phyloP scores from a whole-genome alignment of 1,140 invertebrate species.

The Ericerus pela region DNA sequence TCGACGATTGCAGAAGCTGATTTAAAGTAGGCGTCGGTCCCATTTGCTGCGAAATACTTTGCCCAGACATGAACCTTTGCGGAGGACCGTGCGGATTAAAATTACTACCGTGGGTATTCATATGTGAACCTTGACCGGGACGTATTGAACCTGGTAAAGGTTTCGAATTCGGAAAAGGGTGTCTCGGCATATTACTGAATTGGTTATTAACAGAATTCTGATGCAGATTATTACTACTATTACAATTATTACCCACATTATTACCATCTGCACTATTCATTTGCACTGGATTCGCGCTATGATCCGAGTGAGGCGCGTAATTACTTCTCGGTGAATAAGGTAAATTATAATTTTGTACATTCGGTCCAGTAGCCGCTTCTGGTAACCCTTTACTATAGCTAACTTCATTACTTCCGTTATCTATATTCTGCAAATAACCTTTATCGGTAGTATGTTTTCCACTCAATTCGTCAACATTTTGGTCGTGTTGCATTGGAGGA shows the following conservation, averaged over 20 bases:
- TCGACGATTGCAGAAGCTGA: conserved; percentile 65
- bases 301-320: conserved; percentile 20
- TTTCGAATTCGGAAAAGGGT: conserved; percentile 26
- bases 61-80: conserved; percentile 40
- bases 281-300: not conserved
- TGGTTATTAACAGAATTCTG: not conserved
- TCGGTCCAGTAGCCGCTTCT: not conserved
- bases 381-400: conserved; percentile 8
- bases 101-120: conserved; percentile 24
- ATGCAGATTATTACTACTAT: conserved; percentile 12
- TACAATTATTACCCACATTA: conserved; percentile 1
- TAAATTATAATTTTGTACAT: conserved; percentile 6
- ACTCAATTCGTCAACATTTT: conserved; percentile 29
- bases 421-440: not conserved
- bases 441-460: not conserved
- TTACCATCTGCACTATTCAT: conserved; percentile 5
- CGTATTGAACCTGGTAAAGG: conserved; percentile 24
- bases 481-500: conserved; percentile 31
- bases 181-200: conserved; percentile 19
- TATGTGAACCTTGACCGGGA: conserved; percentile 29
- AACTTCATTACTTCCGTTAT: conserved; percentile 6
- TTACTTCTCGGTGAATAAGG: conserved; percentile 17
- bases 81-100: conserved; percentile 30
- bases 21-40: conserved; percentile 83
- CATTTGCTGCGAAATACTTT: conserved; percentile 53